Conservation (phyloP, 2,113 vertebrate species). For the Neolamprologus variostigma region DNA sequence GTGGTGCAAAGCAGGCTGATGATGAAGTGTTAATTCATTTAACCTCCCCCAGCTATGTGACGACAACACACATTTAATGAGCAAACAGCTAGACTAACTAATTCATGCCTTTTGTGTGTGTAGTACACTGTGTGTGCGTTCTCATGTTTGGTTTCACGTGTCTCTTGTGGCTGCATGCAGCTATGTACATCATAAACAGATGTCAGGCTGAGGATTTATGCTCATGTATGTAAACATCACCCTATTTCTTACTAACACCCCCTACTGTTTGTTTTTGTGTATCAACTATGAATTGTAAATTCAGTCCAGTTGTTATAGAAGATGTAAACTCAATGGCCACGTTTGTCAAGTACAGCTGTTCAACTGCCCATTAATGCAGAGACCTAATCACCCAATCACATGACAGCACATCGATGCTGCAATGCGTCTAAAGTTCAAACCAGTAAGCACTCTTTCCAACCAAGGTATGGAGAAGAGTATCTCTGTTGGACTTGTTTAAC, state of each 20-base stretch:
- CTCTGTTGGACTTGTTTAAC: background rate
- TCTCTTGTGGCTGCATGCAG: background rate
- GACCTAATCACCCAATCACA: background rate
- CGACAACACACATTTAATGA: constrained; percentile 44
- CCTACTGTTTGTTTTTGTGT: background rate
- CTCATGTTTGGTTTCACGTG: background rate
- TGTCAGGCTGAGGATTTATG: background rate
- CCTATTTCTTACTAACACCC: background rate
- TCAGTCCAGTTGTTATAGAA: background rate
- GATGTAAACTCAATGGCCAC: background rate
- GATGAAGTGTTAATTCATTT: constrained; percentile 54
- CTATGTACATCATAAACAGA: background rate
- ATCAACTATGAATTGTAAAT: background rate
- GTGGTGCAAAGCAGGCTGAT: constrained; percentile 16
- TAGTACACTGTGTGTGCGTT: background rate
- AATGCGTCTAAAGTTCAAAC: background rate
- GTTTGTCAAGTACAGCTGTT: background rate
- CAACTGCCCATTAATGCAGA: background rate
- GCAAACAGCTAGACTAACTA: constrained; percentile 36
- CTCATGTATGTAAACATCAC: background rate
- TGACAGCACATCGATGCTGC: background rate
- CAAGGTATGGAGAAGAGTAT: background rate
- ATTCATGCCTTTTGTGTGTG: constrained; percentile 15
- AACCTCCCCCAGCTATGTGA: constrained; percentile 38
- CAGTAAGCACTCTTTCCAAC: background rate